These are phyloP conservation scores for Tiaroga cobitis DNA, from an alignment of 2,797 vertebrate species.

Conservation along the genomic window DNA sequence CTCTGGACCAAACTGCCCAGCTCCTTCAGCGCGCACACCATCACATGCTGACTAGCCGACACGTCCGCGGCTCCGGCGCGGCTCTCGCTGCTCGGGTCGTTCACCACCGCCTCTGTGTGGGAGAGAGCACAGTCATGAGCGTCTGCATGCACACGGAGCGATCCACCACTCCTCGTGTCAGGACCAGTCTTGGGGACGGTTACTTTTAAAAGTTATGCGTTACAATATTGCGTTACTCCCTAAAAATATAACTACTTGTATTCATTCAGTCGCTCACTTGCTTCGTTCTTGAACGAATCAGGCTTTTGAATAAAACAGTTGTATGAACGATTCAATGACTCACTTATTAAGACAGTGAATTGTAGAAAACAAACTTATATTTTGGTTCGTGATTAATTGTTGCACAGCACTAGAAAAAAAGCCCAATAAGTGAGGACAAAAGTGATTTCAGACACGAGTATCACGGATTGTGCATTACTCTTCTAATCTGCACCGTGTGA, in stretches of 20 bases:
- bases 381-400: too few species aligned
- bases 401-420: too few species aligned
- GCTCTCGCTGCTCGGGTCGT: slow-evolving; percentile 92
- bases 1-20: slow-evolving; percentile 97
- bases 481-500: background rate
- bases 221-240: background rate
- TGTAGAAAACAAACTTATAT: too few species aligned
- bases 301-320: too few species aligned
- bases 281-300: too few species aligned
- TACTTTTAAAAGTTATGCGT: background rate
- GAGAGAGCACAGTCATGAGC: background rate
- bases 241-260: background rate
- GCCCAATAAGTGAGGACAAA: too few species aligned
- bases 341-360: too few species aligned
- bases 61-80: slow-evolving; percentile 91
- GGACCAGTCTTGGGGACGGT: background rate
- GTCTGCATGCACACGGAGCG: background rate
- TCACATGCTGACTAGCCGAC: slow-evolving; percentile 96
- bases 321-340: too few species aligned
- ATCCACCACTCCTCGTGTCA: background rate
- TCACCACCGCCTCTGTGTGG: slow-evolving; percentile 91
- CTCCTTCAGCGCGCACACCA: slow-evolving; percentile 98
- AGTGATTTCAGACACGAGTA: background rate
- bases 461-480: background rate
- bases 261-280: too few species aligned